Conservation (phyloP, 2,888 invertebrate species). For the Meloe dianella region DNA sequence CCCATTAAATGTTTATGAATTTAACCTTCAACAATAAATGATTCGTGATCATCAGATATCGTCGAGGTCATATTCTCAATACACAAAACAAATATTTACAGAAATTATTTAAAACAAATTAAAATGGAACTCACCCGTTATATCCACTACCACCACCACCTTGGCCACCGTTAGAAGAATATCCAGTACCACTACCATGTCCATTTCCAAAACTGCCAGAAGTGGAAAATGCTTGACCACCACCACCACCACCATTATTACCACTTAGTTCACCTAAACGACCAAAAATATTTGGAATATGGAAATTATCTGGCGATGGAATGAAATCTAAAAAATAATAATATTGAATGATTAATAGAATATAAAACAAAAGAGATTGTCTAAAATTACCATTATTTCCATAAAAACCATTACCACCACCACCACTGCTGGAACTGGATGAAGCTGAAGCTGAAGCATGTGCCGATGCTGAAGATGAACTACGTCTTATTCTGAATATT, state of each 20-base stretch:
- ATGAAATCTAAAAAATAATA: neutral
- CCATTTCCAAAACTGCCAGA: constrained; percentile 28
- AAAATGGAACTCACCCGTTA: constrained; percentile 18
- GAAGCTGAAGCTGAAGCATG: constrained; percentile 36
- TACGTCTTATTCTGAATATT: constrained; percentile 38
- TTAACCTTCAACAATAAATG: neutral
- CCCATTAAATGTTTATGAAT: neutral
- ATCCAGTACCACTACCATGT: constrained; percentile 18
- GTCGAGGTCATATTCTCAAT: neutral
- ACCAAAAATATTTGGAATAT: neutral
- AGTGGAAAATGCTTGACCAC: constrained; percentile 57
- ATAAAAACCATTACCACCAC: constrained; percentile 18
- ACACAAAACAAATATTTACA: neutral
- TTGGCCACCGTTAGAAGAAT: constrained; percentile 6
- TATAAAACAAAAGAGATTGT: neutral
- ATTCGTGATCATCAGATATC: neutral
- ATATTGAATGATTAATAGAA: neutral
- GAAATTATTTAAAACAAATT: neutral
- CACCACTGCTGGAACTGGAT: constrained; percentile 23
- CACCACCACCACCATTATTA: constrained; percentile 22
- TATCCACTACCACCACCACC: constrained; percentile 23
- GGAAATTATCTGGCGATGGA: neutral
- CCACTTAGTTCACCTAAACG: neutral
- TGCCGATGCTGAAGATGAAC: constrained; percentile 27
- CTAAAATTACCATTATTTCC: neutral